A percentile compares a stretch with the other conserved stretches of the same genome.
Evolutionary conservation across 2,113 vertebrate genomes (phyloP).

Genomic region (Gadus chalcogrammus): DNA sequence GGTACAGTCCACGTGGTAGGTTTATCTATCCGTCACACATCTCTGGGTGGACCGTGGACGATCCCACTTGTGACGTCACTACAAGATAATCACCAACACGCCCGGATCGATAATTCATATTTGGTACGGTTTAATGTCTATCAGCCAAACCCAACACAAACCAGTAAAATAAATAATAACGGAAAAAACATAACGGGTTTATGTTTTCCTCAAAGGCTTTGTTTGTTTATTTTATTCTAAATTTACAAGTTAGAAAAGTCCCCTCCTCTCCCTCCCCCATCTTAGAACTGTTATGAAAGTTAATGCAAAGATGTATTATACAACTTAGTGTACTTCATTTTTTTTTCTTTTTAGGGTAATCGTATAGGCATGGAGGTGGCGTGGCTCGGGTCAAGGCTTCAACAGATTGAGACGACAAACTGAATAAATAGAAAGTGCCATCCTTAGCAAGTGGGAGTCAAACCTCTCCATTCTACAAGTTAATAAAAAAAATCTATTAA

Average conservation of each 20-base stretch:
- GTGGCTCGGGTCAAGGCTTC: constrained; percentile 84
- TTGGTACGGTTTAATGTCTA: neutral
- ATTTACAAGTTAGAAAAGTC: constrained; percentile 79
- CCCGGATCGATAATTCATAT: too few species aligned
- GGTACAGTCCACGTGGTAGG: too few species aligned
- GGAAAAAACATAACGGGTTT: constrained; percentile 39
- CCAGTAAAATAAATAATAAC: constrained; percentile 37
- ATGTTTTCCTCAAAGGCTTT: constrained; percentile 88
- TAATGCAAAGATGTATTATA: constrained; percentile 74
- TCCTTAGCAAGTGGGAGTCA: constrained; percentile 74
- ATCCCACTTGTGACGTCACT: too few species aligned
- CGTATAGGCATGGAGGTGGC: constrained; percentile 88
- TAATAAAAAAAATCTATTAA: neutral
- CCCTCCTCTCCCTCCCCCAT: constrained; percentile 58
- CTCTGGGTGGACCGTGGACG: too few species aligned
- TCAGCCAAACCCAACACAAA: constrained; percentile 3
- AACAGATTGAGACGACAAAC: constrained; percentile 51
- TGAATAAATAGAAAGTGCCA: constrained; percentile 97
- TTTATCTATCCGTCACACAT: too few species aligned
- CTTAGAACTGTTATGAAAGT: constrained; percentile 79
- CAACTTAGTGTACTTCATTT: constrained; percentile 63
- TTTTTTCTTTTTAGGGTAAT: constrained; percentile 73
- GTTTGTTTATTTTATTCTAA: constrained; percentile 89
- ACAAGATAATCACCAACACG: too few species aligned
- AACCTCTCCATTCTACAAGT: constrained; percentile 42